These are phyloP conservation scores for Kuschelorhynchus macadamiae DNA, from an alignment of 2,888 invertebrate species.

Conservation along the genomic window DNA sequence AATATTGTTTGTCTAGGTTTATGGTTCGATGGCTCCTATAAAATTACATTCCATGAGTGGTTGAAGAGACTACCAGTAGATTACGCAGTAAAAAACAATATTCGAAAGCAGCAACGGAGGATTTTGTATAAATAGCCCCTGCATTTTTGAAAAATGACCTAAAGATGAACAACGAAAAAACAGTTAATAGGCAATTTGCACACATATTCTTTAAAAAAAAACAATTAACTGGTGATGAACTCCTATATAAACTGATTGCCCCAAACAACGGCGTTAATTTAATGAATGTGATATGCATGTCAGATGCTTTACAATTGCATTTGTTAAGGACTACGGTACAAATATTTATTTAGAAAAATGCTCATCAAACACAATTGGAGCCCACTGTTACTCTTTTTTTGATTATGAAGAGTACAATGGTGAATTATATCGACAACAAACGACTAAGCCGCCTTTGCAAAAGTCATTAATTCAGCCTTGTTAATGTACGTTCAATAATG, in stretches of 20 bases:
- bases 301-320: conserved; percentile 5
- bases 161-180: background rate
- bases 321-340: background rate
- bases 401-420: background rate
- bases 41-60: background rate
- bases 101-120: background rate
- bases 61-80: background rate
- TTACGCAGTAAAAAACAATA: background rate
- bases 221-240: background rate
- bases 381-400: background rate
- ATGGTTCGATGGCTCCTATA: background rate
- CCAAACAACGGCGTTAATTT: background rate
- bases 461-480: background rate
- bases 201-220: background rate
- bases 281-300: background rate
- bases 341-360: background rate
- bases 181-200: background rate
- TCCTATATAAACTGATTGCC: background rate
- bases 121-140: background rate
- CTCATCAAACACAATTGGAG: background rate
- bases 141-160: background rate
- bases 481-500: too few species aligned
- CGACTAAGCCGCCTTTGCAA: background rate
- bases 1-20: background rate
- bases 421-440: background rate